Evolutionary conservation across 2,888 invertebrate genomes (phyloP), one percentile per base, ranked within the genome.

Genomic region (Polydrusus tereticollis): DNA sequence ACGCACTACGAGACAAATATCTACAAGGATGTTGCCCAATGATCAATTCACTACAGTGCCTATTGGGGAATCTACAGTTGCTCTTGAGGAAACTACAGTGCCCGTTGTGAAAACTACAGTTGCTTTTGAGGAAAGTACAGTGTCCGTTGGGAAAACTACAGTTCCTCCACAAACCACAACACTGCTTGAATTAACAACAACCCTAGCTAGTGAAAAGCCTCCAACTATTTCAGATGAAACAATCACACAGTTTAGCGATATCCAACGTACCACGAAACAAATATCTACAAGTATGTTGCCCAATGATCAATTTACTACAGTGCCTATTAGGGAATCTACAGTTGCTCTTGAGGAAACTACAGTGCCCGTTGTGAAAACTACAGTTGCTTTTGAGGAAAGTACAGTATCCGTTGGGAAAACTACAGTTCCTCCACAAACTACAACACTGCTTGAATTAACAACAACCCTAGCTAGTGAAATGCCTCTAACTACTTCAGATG

Each of bases 1-100:
- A 47, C 63, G 52, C 16, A 64, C 64, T 12, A 69, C 60, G 3
- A 62, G 60, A 23, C n/a, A 69, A 50, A 50, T 62, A 36, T 26
- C 62, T 10, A 55, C 72, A 23, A 20, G 67, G 43, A 75, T 71
- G n/a, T 58, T 47, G 50, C 23, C 69, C 38, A 65, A n/a, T 41
- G 60, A 58, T 70, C 43, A 43, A 21, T 55, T 45, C 47, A 52
- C 63, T n/a, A 26, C 50, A 26, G 26, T 26, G 5, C 23, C 29
- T 21, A 10, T 21, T 20, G 20, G 12, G 12, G 21, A n/a, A 47
- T 21, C 21, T 23, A 45, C 45, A 45, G 3, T 45, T 2, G 1
- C 20, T 33, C 10, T 3, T 33, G 33, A 3, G 33, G 8, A 33
- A 33, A 33, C 26, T 12, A 50, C 47, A 21, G 21, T 3, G 21